Base-by-base conservation (phyloP, 1,140 invertebrate genomes). In the Helicorthomorpha holstii region DNA sequence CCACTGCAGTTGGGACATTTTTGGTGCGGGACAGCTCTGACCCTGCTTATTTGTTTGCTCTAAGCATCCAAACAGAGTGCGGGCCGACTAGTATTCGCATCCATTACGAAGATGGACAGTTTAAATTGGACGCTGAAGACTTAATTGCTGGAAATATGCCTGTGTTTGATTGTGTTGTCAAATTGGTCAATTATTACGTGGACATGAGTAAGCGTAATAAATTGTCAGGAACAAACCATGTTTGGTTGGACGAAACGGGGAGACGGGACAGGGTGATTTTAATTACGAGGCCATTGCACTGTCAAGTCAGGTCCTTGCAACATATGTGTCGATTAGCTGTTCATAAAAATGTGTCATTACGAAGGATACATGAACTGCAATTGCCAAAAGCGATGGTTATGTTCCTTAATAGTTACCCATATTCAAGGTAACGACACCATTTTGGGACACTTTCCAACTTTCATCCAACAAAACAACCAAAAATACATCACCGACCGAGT, bases 21-120 rank as follows among this genome's bases (percentile, higher is more conserved):
- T 64, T 90, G 21, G 72, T 90, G 27, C 68, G 87, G 27, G 80
- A 87, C 64, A 88, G 84, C 12, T 80, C 80, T 1, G 82, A 90
- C 63, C 76, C 76, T 2, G 74, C 76, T 55, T 87, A 78, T 66
- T 75, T 84, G 27, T 91, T 83, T 62, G 79, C 85, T 2, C 69
- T 92, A 16, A 86, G 82, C 58, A 81, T 90, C 10, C 84, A 89
- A 64, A 90, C 85, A 0, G 73, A 76, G 16, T 66, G 77, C 27
- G 86, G 86, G 1, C 84, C 85, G 1, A 90, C 84, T 0, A 86
- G 83, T 27, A 81, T 90, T 1, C 69, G 88, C 27, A 74, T 91
- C 21, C 75, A 80, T 48, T 87, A 81, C 64, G 69, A 71, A 27
- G 65, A 75, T 55, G 84, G 84, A 0, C 72, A 74, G 53, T 91